Percentiles rank a stretch among this genome's conserved stretches.
Evolutionary conservation across 2,888 invertebrate species (phyloP).

Genomic region (Steinernema scapterisci): DNA sequence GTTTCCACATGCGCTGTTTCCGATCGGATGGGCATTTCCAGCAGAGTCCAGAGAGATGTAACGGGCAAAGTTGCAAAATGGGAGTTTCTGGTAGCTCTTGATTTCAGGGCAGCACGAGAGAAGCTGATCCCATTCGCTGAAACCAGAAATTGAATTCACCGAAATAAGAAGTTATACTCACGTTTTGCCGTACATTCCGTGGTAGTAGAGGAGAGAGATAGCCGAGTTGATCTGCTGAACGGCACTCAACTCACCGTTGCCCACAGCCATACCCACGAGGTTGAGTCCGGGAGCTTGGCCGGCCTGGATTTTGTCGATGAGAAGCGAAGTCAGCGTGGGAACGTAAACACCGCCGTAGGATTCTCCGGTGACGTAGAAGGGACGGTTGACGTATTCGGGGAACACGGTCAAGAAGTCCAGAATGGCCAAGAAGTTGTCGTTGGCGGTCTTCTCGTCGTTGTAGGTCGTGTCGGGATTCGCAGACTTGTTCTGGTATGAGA

Average conservation of each 20-base stretch:
- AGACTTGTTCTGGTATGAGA: slow-evolving; percentile 29
- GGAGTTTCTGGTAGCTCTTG: slow-evolving; percentile 39
- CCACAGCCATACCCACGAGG: slow-evolving; percentile 58
- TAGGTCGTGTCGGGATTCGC: not conserved
- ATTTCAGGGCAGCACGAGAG: slow-evolving; percentile 38
- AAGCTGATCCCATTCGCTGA: slow-evolving; percentile 48
- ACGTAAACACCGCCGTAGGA: slow-evolving; percentile 71
- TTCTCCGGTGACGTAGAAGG: slow-evolving; percentile 70
- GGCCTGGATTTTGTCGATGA: slow-evolving; percentile 68
- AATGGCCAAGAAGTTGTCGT: slow-evolving; percentile 70
- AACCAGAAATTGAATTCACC: not conserved
- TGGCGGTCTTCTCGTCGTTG: slow-evolving; percentile 64
- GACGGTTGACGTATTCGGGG: slow-evolving; percentile 68
- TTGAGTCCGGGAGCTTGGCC: slow-evolving; percentile 45
- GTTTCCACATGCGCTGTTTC: slow-evolving; percentile 31
- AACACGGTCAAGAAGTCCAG: slow-evolving; percentile 70
- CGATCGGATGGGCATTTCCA: slow-evolving; percentile 46
- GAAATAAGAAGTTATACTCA: not conserved
- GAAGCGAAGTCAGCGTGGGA: slow-evolving; percentile 68
- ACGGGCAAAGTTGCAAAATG: slow-evolving; percentile 51
- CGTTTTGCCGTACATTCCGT: slow-evolving; percentile 50
- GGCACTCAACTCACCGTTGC: slow-evolving; percentile 48
- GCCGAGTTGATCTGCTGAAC: slow-evolving; percentile 44
- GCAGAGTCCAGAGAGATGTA: slow-evolving; percentile 42
- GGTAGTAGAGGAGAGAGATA: slow-evolving; percentile 29